Conservation (phyloP, 2,113 vertebrate species). For the Etheostoma cragini region DNA sequence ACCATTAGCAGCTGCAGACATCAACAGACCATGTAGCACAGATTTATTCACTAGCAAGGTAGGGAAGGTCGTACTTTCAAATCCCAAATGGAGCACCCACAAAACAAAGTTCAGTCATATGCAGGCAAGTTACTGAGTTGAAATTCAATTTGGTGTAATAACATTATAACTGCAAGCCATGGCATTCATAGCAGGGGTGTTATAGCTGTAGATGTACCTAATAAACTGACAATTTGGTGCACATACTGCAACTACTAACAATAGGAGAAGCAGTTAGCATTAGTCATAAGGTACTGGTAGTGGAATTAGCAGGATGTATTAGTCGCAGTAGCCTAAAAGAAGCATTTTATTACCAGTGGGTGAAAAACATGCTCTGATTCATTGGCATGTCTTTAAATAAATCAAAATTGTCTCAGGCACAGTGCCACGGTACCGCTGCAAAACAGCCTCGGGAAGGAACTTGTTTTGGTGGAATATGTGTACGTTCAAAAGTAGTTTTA, state of each 20-base stretch:
- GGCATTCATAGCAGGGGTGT: background rate
- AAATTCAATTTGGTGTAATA: background rate
- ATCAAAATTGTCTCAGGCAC: too few species aligned
- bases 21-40: background rate
- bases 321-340: too few species aligned
- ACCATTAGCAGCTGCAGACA: conserved; percentile 34
- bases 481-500: too few species aligned
- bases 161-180: background rate
- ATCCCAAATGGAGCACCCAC: background rate
- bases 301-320: too few species aligned
- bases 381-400: too few species aligned
- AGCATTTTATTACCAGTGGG: too few species aligned
- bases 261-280: too few species aligned
- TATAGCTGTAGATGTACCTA: background rate
- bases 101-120: background rate
- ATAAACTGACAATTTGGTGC: background rate
- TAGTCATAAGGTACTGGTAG: too few species aligned
- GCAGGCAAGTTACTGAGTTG: background rate
- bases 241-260: background rate
- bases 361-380: too few species aligned
- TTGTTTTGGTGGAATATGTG: too few species aligned
- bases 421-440: too few species aligned
- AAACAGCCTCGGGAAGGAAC: too few species aligned
- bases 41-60: background rate
- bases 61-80: background rate